Base-by-base conservation (phyloP, 2,113 vertebrate genomes). In the Trematomus loennbergii region DNA sequence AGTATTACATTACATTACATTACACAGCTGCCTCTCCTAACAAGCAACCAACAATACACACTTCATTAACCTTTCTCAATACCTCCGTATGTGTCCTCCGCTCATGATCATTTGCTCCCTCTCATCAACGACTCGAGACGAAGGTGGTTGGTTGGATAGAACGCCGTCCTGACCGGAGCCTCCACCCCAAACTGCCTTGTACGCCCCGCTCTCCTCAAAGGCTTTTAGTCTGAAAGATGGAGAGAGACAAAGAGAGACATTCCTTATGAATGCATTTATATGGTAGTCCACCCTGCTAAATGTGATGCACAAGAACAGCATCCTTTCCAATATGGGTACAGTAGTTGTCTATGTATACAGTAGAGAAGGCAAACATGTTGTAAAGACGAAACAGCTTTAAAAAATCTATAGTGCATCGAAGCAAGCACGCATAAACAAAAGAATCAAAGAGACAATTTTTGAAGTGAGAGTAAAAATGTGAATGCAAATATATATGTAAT, bases 41-140 rank as follows among this genome's bases (percentile, higher is more conserved):
- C 25, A 15, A n/a, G 12, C 22, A 46, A 4, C 57, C 50, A 45
- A 17, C 60, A 49, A 22, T 12, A 72, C 67, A 18, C 60, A 18
- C 60, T 22, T 53, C 46, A 70, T 58, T 5, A 33, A 22, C 12
- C 40, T 88, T 25, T 0, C 43, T 87, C 33, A 0, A 33, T 87
- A 96, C 96, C 95, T 95, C 59, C 82, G 87, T 63, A 96, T 95
- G 86, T 95, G 93, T 70, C 94, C 94, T 9, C 95, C 96, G 0
- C 95, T 96, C 95, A 96, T 96, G 67, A 92, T 92, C 96, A 96
- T 96, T 22, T 93, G 91, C 46, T 96, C 95, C 46, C 96, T 76
- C 82, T 96, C 94, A 10, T 96, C 96, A 0, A 95, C 82, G 6
- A 96, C 94, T 0, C 94, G 90, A 5, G 88, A 88, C 2, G 94